A percentile compares a stretch with the other conserved stretches of the same genome.
These are phyloP conservation scores for Frieseomelitta varia DNA, from an alignment of 1,140 invertebrate species.

Conservation along the genomic window DNA sequence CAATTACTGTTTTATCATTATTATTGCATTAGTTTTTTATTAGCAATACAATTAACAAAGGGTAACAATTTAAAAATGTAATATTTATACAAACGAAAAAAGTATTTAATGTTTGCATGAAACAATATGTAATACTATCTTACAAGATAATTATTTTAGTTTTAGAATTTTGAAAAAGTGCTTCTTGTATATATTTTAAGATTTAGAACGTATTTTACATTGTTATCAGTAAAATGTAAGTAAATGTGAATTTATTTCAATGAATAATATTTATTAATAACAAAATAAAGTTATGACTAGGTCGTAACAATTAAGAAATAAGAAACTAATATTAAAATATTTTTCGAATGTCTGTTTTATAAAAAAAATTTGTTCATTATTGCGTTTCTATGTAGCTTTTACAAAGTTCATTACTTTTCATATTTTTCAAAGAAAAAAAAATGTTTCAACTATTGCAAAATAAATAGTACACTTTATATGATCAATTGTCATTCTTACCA, in stretches of 20 bases:
- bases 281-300: conserved; percentile 3
- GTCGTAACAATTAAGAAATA: background rate
- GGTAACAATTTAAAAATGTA: conserved; percentile 16
- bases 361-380: background rate
- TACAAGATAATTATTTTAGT: conserved; percentile 16
- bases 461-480: background rate
- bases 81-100: background rate
- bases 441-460: background rate
- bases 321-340: background rate
- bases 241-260: background rate
- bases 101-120: background rate
- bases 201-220: background rate
- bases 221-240: background rate
- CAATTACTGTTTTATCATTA: conserved; percentile 17
- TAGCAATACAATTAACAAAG: conserved; percentile 8
- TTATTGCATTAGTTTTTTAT: conserved; percentile 13
- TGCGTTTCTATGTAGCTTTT: background rate
- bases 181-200: background rate
- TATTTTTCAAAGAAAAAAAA: background rate
- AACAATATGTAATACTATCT: background rate
- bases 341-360: background rate
- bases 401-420: background rate
- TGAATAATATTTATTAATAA: background rate
- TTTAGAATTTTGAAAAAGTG: background rate
- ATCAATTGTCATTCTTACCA: background rate